Percentiles rank a stretch among this genome's conserved stretches.
Conservation (phyloP, 2,888 invertebrate genomes). For the Noctua janthe region DNA sequence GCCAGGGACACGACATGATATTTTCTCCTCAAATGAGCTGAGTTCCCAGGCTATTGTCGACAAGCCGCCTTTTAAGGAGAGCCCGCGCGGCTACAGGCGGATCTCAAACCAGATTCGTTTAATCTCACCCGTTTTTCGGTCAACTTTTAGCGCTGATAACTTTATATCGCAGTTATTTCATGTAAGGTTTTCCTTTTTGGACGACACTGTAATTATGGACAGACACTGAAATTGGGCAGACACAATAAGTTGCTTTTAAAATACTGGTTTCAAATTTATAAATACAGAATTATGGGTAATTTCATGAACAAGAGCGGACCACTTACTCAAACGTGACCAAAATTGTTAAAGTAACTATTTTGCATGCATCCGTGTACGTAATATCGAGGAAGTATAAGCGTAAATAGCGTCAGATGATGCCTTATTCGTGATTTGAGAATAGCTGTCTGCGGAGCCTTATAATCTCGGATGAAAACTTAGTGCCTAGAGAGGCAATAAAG, state of each 20-base stretch:
- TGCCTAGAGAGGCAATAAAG: slow-evolving; percentile 58
- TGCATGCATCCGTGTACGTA: slow-evolving; percentile 16
- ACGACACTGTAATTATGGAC: slow-evolving; percentile 41
- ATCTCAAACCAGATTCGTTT: slow-evolving; percentile 81
- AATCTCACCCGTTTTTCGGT: slow-evolving; percentile 70
- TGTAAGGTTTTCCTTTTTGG: slow-evolving; percentile 38
- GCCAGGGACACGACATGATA: slow-evolving; percentile 83
- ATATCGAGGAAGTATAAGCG: slow-evolving; percentile 21
- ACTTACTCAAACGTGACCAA: slow-evolving; percentile 33
- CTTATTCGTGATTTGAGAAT: slow-evolving; percentile 50
- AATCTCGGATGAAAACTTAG: slow-evolving; percentile 56
- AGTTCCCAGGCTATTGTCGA: slow-evolving; percentile 90
- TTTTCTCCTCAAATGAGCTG: slow-evolving; percentile 89
- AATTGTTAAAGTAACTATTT: slow-evolving; percentile 19
- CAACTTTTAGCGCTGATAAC: slow-evolving; percentile 63
- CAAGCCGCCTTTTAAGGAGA: slow-evolving; percentile 85
- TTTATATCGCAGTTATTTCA: slow-evolving; percentile 66
- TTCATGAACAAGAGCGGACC: slow-evolving; percentile 10
- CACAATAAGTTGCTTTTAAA: not conserved
- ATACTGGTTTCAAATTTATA: slow-evolving; percentile 1
- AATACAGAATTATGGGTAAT: slow-evolving; percentile 24
- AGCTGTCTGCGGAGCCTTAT: slow-evolving; percentile 49
- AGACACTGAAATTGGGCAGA: slow-evolving; percentile 17
- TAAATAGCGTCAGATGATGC: slow-evolving; percentile 49
- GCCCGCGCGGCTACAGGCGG: slow-evolving; percentile 80